phyloP scores from a whole-genome alignment of 2,888 invertebrate species.

The Auanema freiburgensis region DNA sequence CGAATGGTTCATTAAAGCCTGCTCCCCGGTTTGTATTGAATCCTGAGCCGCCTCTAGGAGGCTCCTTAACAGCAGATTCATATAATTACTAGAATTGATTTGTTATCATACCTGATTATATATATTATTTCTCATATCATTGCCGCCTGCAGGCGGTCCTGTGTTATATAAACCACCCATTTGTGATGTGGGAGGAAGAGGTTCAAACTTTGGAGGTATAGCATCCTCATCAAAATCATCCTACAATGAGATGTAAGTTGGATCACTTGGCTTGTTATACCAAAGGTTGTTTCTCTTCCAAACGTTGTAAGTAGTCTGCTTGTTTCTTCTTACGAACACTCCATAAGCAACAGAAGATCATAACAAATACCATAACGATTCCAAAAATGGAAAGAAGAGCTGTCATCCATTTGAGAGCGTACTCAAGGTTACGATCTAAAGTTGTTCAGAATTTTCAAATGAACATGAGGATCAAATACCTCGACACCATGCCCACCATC shows the following conservation, averaged over 20 bases:
- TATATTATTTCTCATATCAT: neutral
- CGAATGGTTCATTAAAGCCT: too few relatives aligned
- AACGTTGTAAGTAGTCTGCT: slow-evolving; percentile 29
- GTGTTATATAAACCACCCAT: too few relatives aligned
- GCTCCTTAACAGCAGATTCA: too few relatives aligned
- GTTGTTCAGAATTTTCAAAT: slow-evolving; percentile 10
- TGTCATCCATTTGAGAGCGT: slow-evolving; percentile 55
- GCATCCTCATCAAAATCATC: too few relatives aligned
- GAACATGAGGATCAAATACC: slow-evolving; percentile 17
- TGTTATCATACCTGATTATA: too few relatives aligned
- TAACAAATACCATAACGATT: slow-evolving; percentile 36
- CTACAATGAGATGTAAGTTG: too few relatives aligned
- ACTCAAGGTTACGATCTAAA: slow-evolving; percentile 45
- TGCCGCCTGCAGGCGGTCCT: neutral
- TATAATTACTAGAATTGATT: too few relatives aligned
- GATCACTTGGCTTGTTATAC: too few relatives aligned
- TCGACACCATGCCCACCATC: slow-evolving; percentile 56
- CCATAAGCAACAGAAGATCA: slow-evolving; percentile 44
- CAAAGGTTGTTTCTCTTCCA: slow-evolving; percentile 12
- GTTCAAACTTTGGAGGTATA: too few relatives aligned
- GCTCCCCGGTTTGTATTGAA: too few relatives aligned
- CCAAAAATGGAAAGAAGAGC: slow-evolving; percentile 45
- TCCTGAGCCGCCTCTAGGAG: too few relatives aligned
- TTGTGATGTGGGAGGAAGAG: too few relatives aligned
- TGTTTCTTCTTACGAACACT: slow-evolving; percentile 33